Conservation (phyloP, 2,888 invertebrate genomes). For the Celastrina argiolus region DNA sequence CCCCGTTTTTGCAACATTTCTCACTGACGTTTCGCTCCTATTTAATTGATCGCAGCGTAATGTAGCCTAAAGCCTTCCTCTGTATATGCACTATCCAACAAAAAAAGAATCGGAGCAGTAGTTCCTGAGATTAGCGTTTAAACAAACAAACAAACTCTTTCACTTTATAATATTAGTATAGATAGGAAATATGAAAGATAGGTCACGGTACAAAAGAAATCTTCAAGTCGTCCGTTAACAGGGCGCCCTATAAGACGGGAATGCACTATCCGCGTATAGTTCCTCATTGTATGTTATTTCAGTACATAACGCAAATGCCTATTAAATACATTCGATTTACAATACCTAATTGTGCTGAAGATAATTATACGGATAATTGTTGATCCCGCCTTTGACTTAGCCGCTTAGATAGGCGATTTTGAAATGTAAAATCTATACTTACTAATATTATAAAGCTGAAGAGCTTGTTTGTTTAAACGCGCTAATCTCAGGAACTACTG, state of each 20-base stretch:
- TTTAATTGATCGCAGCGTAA: too few species aligned
- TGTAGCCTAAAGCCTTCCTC: too few species aligned
- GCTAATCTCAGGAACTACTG: too few species aligned
- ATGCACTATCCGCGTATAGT: slow-evolving; percentile 26
- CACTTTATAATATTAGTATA: background rate
- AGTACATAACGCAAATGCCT: slow-evolving; percentile 23
- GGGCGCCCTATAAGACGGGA: slow-evolving; percentile 11
- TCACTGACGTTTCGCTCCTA: too few species aligned
- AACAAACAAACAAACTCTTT: too few species aligned
- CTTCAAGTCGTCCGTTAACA: background rate
- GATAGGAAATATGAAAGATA: background rate
- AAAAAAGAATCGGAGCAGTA: too few species aligned
- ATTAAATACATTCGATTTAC: slow-evolving; percentile 22
- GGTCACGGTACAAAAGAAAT: background rate
- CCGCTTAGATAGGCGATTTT: background rate
- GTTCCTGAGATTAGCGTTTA: too few species aligned
- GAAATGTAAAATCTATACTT: background rate
- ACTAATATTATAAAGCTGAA: too few species aligned
- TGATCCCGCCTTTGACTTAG: slow-evolving; percentile 9
- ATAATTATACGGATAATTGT: slow-evolving; percentile 22
- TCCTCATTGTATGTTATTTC: slow-evolving; percentile 30
- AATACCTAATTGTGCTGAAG: slow-evolving; percentile 23
- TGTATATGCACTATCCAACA: too few species aligned
- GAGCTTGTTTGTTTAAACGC: too few species aligned
- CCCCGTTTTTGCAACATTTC: too few species aligned